Conservation (phyloP, 2,888 invertebrate genomes). For the Leptopilina drosophilae region DNA sequence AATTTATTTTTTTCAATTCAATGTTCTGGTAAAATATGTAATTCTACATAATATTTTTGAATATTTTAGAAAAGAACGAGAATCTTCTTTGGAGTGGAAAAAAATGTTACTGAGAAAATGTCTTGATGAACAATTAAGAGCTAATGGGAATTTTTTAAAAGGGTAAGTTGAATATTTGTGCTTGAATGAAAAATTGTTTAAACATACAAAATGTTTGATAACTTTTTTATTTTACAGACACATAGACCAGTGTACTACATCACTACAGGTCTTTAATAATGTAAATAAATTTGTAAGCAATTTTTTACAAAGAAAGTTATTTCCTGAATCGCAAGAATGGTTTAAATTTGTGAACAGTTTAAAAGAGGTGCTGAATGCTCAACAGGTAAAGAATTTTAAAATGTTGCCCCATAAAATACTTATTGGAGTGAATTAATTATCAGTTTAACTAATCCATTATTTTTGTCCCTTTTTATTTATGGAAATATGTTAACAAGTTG, state of each 20-base stretch:
- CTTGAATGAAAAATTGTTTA: not conserved
- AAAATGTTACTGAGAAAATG: constrained; percentile 33
- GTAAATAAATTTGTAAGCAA: constrained; percentile 26
- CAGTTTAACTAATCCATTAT: no score
- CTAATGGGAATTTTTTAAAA: constrained; percentile 35
- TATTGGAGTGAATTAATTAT: no score
- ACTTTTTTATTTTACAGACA: constrained; percentile 39
- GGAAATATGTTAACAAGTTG: no score
- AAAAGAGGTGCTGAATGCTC: not conserved
- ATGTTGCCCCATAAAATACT: no score
- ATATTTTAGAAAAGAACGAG: constrained; percentile 41
- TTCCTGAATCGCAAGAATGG: constrained; percentile 44
- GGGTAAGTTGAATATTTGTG: constrained; percentile 43
- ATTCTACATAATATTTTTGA: not conserved
- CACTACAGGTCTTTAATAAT: constrained; percentile 40
- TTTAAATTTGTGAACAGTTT: not conserved
- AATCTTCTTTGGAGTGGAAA: constrained; percentile 40
- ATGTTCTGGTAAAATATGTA: no score
- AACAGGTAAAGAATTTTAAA: not conserved
- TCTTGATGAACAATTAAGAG: constrained; percentile 42
- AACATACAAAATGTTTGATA: constrained; percentile 17
- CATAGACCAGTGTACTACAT: constrained; percentile 37
- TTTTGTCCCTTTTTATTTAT: no score
- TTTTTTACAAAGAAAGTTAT: constrained; percentile 42
- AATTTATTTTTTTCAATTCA: not conserved